phyloP scores from a whole-genome alignment of 2,797 vertebrate genomes.

The Sebastes ruberrimus region DNA sequence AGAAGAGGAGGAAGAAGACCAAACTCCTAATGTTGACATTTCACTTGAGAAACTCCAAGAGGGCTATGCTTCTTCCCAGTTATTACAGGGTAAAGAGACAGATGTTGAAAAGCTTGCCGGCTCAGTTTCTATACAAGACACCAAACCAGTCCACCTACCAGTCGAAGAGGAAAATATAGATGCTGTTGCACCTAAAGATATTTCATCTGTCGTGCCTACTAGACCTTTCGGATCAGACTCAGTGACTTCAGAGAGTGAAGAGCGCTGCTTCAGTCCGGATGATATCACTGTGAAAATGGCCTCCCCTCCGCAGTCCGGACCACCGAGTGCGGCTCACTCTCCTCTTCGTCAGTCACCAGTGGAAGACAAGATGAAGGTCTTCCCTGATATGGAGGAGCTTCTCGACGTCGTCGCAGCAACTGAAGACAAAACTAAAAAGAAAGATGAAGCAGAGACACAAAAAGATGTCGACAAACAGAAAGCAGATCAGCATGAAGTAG shows the following conservation, averaged over 20 bases:
- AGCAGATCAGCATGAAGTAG: slow-evolving; percentile 32
- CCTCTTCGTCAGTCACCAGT: slow-evolving; percentile 92
- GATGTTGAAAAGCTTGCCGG: slow-evolving; percentile 43
- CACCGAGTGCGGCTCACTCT: slow-evolving; percentile 91
- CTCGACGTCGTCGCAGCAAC: not conserved
- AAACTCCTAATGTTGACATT: slow-evolving; percentile 85
- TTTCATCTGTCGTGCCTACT: slow-evolving; percentile 61
- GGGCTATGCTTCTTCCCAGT: slow-evolving; percentile 76
- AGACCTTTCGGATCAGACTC: slow-evolving; percentile 81
- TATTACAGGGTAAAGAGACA: slow-evolving; percentile 66
- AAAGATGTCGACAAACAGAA: slow-evolving; percentile 39
- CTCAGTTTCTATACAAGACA: slow-evolving; percentile 42
- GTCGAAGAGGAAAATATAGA: slow-evolving; percentile 65
- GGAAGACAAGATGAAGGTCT: slow-evolving; percentile 85
- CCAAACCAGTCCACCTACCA: slow-evolving; percentile 62
- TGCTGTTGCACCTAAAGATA: slow-evolving; percentile 60
- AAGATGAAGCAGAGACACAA: slow-evolving; percentile 40
- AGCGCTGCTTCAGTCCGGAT: slow-evolving; percentile 94
- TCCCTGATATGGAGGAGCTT: slow-evolving; percentile 54
- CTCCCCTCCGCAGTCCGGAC: slow-evolving; percentile 92
- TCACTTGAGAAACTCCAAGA: slow-evolving; percentile 86
- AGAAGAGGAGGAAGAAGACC: slow-evolving; percentile 85
- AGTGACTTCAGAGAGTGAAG: slow-evolving; percentile 87
- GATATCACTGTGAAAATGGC: slow-evolving; percentile 98
- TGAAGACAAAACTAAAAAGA: slow-evolving; percentile 45